phyloP scores from a whole-genome alignment of 2,797 vertebrate species.

The Botia kubotai region DNA sequence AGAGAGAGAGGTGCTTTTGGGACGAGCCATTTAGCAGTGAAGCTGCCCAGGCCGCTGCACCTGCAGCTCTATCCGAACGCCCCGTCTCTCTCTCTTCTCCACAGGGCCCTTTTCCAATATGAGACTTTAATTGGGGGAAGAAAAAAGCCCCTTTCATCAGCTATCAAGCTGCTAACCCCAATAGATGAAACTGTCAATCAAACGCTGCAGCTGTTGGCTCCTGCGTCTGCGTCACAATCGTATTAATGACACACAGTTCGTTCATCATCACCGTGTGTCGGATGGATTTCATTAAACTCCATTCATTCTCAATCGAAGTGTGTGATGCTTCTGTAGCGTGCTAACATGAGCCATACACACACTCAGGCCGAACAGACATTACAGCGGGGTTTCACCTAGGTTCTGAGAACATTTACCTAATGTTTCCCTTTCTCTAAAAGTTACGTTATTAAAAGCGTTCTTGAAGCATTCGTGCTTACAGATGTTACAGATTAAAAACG shows the following conservation, averaged over 20 bases:
- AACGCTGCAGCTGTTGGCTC: constrained; percentile 70
- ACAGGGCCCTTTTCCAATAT: constrained; percentile 34
- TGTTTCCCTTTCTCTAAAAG: too few species aligned
- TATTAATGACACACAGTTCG: constrained; percentile 81
- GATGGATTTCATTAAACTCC: constrained; percentile 84
- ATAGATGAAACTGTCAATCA: constrained; percentile 83
- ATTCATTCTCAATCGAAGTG: constrained; percentile 47
- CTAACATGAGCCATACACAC: too few species aligned
- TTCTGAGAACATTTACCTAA: too few species aligned
- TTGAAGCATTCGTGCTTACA: too few species aligned
- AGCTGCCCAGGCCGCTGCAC: constrained; percentile 33
- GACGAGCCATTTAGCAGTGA: constrained; percentile 27
- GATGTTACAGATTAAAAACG: too few species aligned
- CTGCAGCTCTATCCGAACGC: constrained; percentile 37
- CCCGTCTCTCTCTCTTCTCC: constrained; percentile 28
- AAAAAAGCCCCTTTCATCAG: constrained; percentile 67
- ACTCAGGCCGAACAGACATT: too few species aligned
- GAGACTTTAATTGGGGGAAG: constrained; percentile 71
- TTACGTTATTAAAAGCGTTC: too few species aligned
- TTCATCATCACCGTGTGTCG: constrained; percentile 80
- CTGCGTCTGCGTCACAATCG: constrained; percentile 63
- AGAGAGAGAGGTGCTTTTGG: constrained; percentile 4
- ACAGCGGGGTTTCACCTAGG: too few species aligned
- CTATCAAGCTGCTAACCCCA: constrained; percentile 71
- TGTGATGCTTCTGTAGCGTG: too few species aligned